Evolutionary conservation across 1,140 invertebrate species (phyloP), one percentile per base, ranked within the genome.

Genomic region (Cotesia vestalis): DNA sequence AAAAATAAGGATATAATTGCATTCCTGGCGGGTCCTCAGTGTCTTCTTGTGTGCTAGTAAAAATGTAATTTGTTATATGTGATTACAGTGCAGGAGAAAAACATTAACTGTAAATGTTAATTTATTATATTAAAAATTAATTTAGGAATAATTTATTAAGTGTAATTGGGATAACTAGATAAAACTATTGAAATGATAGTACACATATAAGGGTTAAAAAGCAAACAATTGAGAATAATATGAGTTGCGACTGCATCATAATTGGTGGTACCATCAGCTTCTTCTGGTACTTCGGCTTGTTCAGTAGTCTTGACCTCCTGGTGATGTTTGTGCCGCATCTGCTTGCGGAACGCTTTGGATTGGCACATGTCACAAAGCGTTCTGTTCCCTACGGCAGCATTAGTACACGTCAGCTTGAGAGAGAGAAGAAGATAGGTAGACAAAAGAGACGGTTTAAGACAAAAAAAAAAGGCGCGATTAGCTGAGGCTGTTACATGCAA

Each of bases 331-430:
- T 90, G 88, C 77, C 88, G 88, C 78, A 88, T 88, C 88, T 84
- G 84, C 84, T 91, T 92, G 84, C 90, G 89, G 81, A 88, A 89
- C 73, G 89, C 83, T 89, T 92, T 93, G 74, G 91, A 89, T 89
- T 90, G 91, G 89, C 93, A 94, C 83, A 93, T 88, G 87, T 94
- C 93, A 87, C 93, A 94, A 83, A 93, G 90, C 76, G 92, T 94
- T 91, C 92, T 94, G 90, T 94, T 94, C 93, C 93, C 93, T 94
- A 88, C 81, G 82, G 77, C 80, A 86, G 78, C 80, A 86, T 84
- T 82, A 81, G 82, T 82, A 80, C 70, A 82, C 74, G 74, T 76
- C 76, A 75, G 71, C 68, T 74, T 66, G 69, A 66, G 40, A 46
- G 35, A 73, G 36, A 62, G 68, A 40, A 63, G 17, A 64, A 71